Base-by-base conservation (phyloP, 2,888 invertebrate species). In the Antitype chi region DNA sequence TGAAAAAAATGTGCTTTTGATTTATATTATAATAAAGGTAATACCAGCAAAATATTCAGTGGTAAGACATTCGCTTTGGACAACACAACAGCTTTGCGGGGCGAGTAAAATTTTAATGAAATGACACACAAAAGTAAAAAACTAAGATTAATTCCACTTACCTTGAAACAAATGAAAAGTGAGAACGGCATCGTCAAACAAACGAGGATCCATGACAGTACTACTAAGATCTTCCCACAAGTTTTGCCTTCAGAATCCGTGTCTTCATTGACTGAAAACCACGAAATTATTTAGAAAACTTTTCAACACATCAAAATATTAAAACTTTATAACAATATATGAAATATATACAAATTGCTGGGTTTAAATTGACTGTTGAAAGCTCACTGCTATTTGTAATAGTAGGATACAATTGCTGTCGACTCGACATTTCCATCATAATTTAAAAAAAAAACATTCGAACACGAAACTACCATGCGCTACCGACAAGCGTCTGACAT, bases 131-230 rank as follows among this genome's bases (percentile, higher is more conserved):
- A n/a, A 15, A 47, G 0, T 1, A 7, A 15, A 43, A 74, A 47
- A 52, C n/a, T n/a, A n/a, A n/a, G n/a, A 25, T 2, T 6, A 59
- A 66, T 11, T 23, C 9, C 11, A 90, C 97, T 97, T 97, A 99
- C 99, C 98, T 99, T 99, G 93, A 99, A 99, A 94, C 99, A 99
- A 76, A 99, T 97, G 93, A 99, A 98, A 9, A 99, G 97, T 0
- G 99, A 99, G 90, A 99, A 98, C 0, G 99, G 99, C 97, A 99
- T 98, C 1, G 99, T 99, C 57, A 98, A 87, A 32, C 98, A 93
- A 55, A 99, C 98, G 55, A 99, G 92, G 7, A 98, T 92, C 98
- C 99, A 99, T 13, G 99, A 98, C 53, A 99, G 94, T 32, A 97
- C 97, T 63, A 98, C 98, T 66, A 99, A 97, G 80, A 99, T 97